Percentiles rank a stretch among this genome's conserved stretches.
These are phyloP conservation scores for Heptranchias perlo DNA, from an alignment of 2,113 vertebrate species.

Conservation along the genomic window DNA sequence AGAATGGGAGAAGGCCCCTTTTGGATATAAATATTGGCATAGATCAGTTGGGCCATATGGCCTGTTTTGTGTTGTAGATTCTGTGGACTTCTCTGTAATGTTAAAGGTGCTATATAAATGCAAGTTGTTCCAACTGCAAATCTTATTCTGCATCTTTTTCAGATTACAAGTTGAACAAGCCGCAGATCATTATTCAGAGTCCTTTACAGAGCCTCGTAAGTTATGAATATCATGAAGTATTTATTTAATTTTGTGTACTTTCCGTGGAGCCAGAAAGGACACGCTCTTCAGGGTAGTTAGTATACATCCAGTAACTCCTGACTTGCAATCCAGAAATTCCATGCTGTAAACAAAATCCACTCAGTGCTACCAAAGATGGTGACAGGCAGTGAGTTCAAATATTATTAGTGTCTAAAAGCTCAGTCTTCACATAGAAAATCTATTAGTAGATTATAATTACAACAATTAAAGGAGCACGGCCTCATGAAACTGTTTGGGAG, in stretches of 20 bases:
- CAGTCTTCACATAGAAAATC: not conserved
- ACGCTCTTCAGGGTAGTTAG: not conserved
- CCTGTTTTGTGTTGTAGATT: not conserved
- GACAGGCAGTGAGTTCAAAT: not conserved
- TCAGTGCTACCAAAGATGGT: constrained; percentile 8
- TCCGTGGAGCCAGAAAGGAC: not conserved
- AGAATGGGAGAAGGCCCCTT: not conserved
- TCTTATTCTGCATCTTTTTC: not conserved
- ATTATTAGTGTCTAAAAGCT: constrained; percentile 14
- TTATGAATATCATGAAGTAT: not conserved
- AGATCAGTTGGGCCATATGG: not conserved
- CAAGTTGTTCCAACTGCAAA: not conserved
- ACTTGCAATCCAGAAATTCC: constrained; percentile 6
- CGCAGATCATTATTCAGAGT: not conserved
- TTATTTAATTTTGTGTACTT: constrained; percentile 10
- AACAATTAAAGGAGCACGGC: not conserved
- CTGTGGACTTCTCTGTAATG: not conserved
- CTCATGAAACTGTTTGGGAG: not conserved
- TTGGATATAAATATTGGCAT: not conserved
- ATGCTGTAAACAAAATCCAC: constrained; percentile 9
- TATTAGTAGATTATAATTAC: not conserved
- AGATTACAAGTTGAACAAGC: not conserved
- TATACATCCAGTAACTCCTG: not conserved
- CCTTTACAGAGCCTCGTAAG: not conserved
- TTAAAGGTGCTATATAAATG: not conserved